Base-by-base conservation (phyloP, 2,113 vertebrate species). In the Malaclemys terrapin region DNA sequence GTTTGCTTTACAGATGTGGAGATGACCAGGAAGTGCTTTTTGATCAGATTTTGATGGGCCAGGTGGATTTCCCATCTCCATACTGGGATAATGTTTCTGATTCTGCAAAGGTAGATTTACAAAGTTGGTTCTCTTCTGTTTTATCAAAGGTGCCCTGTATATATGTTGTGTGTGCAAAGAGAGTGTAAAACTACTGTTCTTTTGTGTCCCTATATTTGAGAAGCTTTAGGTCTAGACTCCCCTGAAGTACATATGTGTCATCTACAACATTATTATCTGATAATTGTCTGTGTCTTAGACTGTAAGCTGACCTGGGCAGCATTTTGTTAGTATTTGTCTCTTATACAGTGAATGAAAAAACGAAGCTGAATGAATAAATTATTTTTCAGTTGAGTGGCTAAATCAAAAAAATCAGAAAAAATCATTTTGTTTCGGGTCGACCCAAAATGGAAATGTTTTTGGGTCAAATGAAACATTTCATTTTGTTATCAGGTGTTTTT, bases 1-100 rank as follows among this genome's bases (percentile, higher is more conserved):
- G 65, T 95, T 96, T 90, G 38, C 88, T 76, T 90, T 91, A 91
- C 95, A 99, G 99, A 95, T 99, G 98, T 75, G 98, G 98, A 85
- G 99, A 99, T 82, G 99, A 99, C 94, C 99, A 99, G 96, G 99
- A 99, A 84, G 99, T 98, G 47, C 98, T 99, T 85, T 99, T 99
- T 96, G 99, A 99, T 94, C 99, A 99, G 97, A 99, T 99, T 97
- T 96, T 99, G 95, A 99, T 98, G 98, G 99, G 99, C 20, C 98
- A 99, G 95, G 98, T 99, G 93, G 99, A 99, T 94, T 99, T 99
- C 94, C 99, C 99, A 59, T 98, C 98, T 95, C 99, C 99, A 1
- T 99, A 99, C 90, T 99, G 99, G 99, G 99, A 99, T 96, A 99
- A 99, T 0, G 98, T 99, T 88, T 99, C 99, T 22, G 99, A 99